A percentile compares a stretch with the other conserved stretches of the same genome.
Conservation (phyloP, 2,888 invertebrate genomes). For the Pseudanteris insignis region DNA sequence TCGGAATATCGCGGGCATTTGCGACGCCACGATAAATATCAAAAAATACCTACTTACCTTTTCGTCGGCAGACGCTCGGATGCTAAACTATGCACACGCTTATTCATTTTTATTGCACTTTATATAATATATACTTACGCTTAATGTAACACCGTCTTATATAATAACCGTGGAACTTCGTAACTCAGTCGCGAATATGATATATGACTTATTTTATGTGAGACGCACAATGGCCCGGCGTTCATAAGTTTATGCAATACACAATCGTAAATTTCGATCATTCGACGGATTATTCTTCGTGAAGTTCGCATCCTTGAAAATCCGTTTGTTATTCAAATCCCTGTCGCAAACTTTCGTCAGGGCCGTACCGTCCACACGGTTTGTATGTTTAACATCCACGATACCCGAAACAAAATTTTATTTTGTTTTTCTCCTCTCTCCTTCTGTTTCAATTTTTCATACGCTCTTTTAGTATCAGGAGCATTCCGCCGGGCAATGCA, state of each 20-base stretch:
- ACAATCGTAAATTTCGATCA: slow-evolving; percentile 23
- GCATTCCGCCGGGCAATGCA: slow-evolving; percentile 16
- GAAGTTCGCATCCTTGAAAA: slow-evolving; percentile 8
- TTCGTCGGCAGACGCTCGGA: slow-evolving; percentile 10
- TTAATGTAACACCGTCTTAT: slow-evolving; percentile 18
- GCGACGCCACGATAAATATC: slow-evolving; percentile 17
- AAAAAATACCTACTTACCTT: slow-evolving; percentile 19
- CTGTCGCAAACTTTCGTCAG: slow-evolving; percentile 1
- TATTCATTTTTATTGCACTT: slow-evolving; percentile 29
- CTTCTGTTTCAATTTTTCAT: not conserved
- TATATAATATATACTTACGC: slow-evolving; percentile 23
- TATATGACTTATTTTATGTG: slow-evolving; percentile 24
- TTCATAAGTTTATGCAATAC: slow-evolving; percentile 23
- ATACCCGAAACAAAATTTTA: too few relatives aligned
- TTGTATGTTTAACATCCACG: too few relatives aligned
- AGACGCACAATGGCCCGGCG: slow-evolving; percentile 2
- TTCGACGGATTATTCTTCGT: slow-evolving; percentile 8
- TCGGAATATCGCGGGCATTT: slow-evolving; percentile 13
- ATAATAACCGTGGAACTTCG: slow-evolving; percentile 14
- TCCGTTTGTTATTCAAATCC: slow-evolving; percentile 13
- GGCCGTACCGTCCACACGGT: too few relatives aligned
- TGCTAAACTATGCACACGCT: slow-evolving; percentile 19
- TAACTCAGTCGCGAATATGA: slow-evolving; percentile 20
- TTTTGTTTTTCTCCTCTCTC: not conserved
- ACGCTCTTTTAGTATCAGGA: slow-evolving; percentile 1